These are phyloP conservation scores for Trichogramma evanescens DNA, from an alignment of 2,888 invertebrate genomes.

Conservation along the genomic window DNA sequence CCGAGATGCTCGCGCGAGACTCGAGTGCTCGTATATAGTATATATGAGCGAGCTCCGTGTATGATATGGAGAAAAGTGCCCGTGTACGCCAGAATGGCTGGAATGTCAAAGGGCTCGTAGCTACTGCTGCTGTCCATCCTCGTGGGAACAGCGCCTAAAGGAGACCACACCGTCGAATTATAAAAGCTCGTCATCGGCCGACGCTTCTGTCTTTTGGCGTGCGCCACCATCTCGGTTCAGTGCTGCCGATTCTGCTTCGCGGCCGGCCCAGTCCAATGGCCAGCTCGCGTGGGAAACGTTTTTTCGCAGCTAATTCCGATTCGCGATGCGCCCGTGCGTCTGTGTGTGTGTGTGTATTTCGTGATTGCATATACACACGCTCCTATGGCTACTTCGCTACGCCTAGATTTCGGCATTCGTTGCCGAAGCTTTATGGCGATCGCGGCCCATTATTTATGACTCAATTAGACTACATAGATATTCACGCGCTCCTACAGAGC, in stretches of 20 bases:
- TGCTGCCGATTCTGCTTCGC: constrained; percentile 5
- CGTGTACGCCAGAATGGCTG: too few relatives aligned
- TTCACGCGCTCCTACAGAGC: not conserved
- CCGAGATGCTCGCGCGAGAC: not conserved
- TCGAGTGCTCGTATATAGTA: not conserved
- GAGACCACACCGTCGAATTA: constrained; percentile 47
- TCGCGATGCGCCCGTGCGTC: too few relatives aligned
- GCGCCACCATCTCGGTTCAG: not conserved
- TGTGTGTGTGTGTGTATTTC: too few relatives aligned
- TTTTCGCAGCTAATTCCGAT: too few relatives aligned
- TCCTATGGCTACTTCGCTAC: too few relatives aligned
- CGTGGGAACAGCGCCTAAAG: constrained; percentile 37
- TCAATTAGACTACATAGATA: constrained; percentile 20
- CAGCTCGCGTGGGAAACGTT: constrained; percentile 2
- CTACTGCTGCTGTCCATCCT: constrained; percentile 5
- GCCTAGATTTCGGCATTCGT: too few relatives aligned
- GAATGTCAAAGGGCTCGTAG: constrained; percentile 9
- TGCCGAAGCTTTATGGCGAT: too few relatives aligned
- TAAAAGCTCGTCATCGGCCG: not conserved
- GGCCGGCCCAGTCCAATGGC: not conserved
- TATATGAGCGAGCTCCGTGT: too few relatives aligned
- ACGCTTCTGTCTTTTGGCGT: not conserved
- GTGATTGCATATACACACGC: too few relatives aligned
- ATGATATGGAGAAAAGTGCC: too few relatives aligned
- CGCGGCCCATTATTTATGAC: constrained; percentile 19